Conservation (phyloP, 1,140 invertebrate species). For the Aphaenogaster floridana region DNA sequence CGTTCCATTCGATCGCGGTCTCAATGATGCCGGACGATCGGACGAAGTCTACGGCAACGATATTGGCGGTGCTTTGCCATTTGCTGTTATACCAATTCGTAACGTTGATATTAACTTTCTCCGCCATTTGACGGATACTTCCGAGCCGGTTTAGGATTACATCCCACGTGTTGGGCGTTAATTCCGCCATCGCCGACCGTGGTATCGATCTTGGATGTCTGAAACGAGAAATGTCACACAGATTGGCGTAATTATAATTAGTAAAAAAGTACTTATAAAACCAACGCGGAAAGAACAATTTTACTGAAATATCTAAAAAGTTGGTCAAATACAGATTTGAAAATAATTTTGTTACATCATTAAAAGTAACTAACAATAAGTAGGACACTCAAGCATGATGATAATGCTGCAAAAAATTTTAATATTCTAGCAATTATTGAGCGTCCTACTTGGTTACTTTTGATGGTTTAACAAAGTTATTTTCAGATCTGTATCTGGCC, state of each 20-base stretch:
- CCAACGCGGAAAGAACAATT: too few species aligned
- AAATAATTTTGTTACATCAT: too few species aligned
- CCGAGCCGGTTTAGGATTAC: slow-evolving; percentile 87
- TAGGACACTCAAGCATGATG: too few species aligned
- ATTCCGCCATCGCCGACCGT: slow-evolving; percentile 89
- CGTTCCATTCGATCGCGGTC: slow-evolving; percentile 88
- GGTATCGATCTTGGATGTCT: slow-evolving; percentile 73
- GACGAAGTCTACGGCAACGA: slow-evolving; percentile 89
- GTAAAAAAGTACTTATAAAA: too few species aligned
- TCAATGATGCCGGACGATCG: slow-evolving; percentile 88
- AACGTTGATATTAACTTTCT: slow-evolving; percentile 88
- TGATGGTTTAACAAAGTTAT: too few species aligned
- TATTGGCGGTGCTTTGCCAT: slow-evolving; percentile 88
- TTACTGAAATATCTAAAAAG: too few species aligned
- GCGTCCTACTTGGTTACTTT: too few species aligned
- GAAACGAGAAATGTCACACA: background rate
- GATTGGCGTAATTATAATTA: background rate
- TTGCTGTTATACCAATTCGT: slow-evolving; percentile 87
- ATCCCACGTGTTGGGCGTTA: slow-evolving; percentile 88
- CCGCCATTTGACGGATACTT: slow-evolving; percentile 88
- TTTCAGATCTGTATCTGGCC: too few species aligned
- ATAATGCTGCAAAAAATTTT: too few species aligned
- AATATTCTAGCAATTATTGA: too few species aligned
- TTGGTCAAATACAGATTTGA: too few species aligned
- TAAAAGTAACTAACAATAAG: too few species aligned